Base-by-base conservation (phyloP, 2,888 invertebrate species). In the Synanthedon formicaeformis region DNA sequence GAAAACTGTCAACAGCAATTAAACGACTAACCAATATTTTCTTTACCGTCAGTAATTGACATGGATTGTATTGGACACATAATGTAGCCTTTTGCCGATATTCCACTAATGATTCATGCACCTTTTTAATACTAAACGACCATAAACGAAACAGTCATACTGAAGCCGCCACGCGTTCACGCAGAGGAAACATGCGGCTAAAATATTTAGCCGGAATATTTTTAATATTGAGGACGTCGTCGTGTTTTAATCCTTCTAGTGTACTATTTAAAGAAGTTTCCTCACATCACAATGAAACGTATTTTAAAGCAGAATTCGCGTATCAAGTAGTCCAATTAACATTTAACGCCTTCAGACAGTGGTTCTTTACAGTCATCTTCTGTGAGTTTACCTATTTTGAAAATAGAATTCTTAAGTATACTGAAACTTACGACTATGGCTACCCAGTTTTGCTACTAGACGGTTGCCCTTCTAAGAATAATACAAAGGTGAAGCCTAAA, bases 361-460 rank as follows among this genome's bases (percentile, higher is more conserved):
- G 85, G 84, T 86, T 75, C 56, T 86, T 81, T 56, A 87, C 87
- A 0, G 64, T 86, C 41, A 82, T 82, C 3, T 84, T 83, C 56
- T 86, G 86, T 57, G 81, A 87, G 16, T 86, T 85, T 58, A 83
- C 85, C 5, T 84, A 84, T 57, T 84, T 86, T 52, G 87, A 87
- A 54, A 87, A 84, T 58, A 74, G 79, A 58, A 79, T 87, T 40
- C 63, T 87, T 8, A 82, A 81, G 61, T 81, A 81, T 57, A 82
- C 78, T 0, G 84, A 86, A 60, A 82, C 71, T 51, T 76, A 68
- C 55, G 77, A 69, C 3, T 58, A 76, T 54, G 84, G 84, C 41
- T 81, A 84, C 56, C 81, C 86, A 50, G 80, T 85, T 10, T 61
- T 85, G 62, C 75, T 86, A 5, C 56, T 86, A n/a, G 81, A 76